phyloP scores from a whole-genome alignment of 53 echinoderm and acorn worm genomes.

The Hippasteria phrygiana region DNA sequence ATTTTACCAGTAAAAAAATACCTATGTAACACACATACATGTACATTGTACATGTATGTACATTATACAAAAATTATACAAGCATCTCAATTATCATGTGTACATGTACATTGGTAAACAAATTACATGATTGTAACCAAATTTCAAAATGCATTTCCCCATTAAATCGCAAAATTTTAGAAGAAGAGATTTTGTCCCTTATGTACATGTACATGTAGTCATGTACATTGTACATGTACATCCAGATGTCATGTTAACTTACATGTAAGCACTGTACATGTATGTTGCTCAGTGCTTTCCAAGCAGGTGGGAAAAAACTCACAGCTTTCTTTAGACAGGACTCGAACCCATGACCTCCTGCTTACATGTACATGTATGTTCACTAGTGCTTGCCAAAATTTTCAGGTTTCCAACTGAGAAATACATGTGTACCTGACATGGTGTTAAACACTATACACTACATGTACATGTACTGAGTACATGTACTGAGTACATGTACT shows the following conservation, averaged over 20 bases:
- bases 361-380: conserved; percentile 1
- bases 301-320: too few relatives aligned
- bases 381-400: too few relatives aligned
- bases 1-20: too few relatives aligned
- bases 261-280: neutral
- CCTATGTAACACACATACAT: neutral
- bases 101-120: neutral
- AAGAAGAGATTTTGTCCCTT: too few relatives aligned
- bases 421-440: too few relatives aligned
- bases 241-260: neutral
- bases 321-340: too few relatives aligned
- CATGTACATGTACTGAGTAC: conserved; percentile 19
- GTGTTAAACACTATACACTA: neutral
- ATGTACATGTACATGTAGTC: neutral
- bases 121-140: too few relatives aligned
- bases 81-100: neutral
- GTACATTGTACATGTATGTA: neutral
- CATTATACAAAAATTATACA: neutral
- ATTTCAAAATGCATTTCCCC: too few relatives aligned
- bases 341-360: too few relatives aligned
- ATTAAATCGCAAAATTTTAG: too few relatives aligned
- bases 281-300: too few relatives aligned
- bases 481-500: neutral
- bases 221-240: neutral
- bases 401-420: too few relatives aligned